Evolutionary conservation across 2,888 invertebrate species (phyloP).

Genomic region (Hirtodrosophila duncani): DNA sequence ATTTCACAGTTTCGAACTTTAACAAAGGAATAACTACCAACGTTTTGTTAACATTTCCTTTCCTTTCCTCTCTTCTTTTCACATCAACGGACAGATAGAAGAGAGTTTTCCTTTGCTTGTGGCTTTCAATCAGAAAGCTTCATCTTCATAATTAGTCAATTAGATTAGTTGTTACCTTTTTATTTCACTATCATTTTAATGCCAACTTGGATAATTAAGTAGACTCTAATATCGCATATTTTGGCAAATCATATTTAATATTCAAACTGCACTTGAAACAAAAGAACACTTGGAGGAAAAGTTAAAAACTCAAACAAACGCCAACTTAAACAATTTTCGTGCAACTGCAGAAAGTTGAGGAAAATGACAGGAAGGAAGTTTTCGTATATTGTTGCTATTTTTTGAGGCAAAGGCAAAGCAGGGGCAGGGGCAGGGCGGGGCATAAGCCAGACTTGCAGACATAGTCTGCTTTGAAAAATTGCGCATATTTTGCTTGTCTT

Average conservation of each 20-base stretch:
- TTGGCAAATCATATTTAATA: slow-evolving; percentile 30
- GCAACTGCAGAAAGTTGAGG: slow-evolving; percentile 50
- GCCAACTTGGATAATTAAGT: slow-evolving; percentile 37
- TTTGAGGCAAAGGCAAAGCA: no score
- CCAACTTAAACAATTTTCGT: slow-evolving; percentile 60
- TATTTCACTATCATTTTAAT: no score
- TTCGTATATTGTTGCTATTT: slow-evolving; percentile 6
- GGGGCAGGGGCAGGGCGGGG: no score
- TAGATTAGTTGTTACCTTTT: no score
- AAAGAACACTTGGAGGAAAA: slow-evolving; percentile 41
- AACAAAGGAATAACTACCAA: no score
- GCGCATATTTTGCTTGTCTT: slow-evolving; percentile 64
- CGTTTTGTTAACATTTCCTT: no score
- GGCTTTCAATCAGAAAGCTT: no score
- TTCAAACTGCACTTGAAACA: slow-evolving; percentile 42
- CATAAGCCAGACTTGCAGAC: slow-evolving; percentile 49
- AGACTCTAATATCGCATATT: slow-evolving; percentile 16
- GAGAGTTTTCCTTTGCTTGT: no score
- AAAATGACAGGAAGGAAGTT: slow-evolving; percentile 38
- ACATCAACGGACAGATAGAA: no score
- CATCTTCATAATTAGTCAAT: no score
- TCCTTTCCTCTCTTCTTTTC: no score
- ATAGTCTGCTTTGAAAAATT: slow-evolving; percentile 71
- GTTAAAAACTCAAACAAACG: slow-evolving; percentile 57
- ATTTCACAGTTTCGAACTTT: no score